Evolutionary conservation across 1,140 invertebrate genomes (phyloP), one percentile per base, ranked within the genome.

Genomic region (Trypoxylus dichotomus): DNA sequence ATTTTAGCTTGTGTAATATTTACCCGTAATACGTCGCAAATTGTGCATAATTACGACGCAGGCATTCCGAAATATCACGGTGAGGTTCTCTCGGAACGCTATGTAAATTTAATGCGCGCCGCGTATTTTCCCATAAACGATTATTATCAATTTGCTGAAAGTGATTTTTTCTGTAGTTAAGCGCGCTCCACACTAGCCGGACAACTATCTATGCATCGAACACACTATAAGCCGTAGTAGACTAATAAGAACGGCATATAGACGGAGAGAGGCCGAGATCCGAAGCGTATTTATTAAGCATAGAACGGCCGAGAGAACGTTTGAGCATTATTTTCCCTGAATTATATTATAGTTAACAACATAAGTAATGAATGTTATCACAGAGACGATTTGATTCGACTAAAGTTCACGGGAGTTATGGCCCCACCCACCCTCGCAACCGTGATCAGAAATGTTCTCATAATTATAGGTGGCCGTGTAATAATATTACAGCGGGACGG

Each of bases 391-490:
- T 75, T 54, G 74, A 75, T 75, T 75, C 74, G 41, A 75, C 42
- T 75, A 75, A 75, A 75, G 74, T 75, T 75, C 74, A 75, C 74
- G 74, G 74, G 74, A 75, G 74, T 75, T 74, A 74, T 74, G 72
- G 72, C 74, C 19, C 74, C 74, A 47, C 43, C 74, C 74, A 19
- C 77, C 27, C 21, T 41, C 37, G 43, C 42, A 32, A 43, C 77
- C 43, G 77, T 78, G 76, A 77, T 77, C 76, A 63, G 76, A 63
- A 71, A 77, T 73, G 58, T 72, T 74, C 24, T 27, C 77, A 74
- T 78, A 78, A 78, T 78, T 78, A 78, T 78, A 78, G 77, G 41
- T 74, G 77, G 47, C 60, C 43, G 74, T 74, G 42, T 74, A 74
- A 78, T 78, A 74, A 74, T 78, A 54, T 60, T 78, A 78, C 77